Evolutionary conservation across 2,113 vertebrate genomes (phyloP), one percentile per base, ranked within the genome.

Genomic region (Prunella fulvescens): DNA sequence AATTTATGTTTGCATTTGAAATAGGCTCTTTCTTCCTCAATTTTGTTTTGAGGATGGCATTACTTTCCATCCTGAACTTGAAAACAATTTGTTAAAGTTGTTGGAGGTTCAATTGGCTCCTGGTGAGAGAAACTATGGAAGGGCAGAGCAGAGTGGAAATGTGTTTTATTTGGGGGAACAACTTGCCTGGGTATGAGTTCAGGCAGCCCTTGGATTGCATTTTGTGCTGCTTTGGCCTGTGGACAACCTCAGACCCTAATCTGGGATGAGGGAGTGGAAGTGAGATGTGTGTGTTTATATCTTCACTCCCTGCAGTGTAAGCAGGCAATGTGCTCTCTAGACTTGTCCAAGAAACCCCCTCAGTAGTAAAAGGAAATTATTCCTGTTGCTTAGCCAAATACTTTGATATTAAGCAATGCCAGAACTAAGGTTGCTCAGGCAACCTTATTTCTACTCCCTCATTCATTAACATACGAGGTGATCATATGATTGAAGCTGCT

Each of bases 351-450:
- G 82, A 92, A 96, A 44, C 23, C 42, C 40, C n/a, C 33, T 54
- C 6, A 1, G 24, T 48, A 56, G 37, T 73, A 74, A 73, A 91
- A 95, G 42, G 51, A 90, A 82, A 88, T 74, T 7, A 62, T 67
- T 92, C 37, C 2, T 3, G 6, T 66, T 69, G 29, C 45, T 93
- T 57, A 91, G 57, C 44, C 81, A 78, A 90, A 71, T 67, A 71
- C 28, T 48, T 51, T 51, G 56, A 78, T 86, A 76, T 51, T 90
- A 86, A 87, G 78, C 23, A 70, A 83, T 83, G 60, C 76, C 76
- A 96, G 72, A 83, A 44, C 23, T 57, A 47, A 83, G 60, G 94
- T 96, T 96, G 93, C 96, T 94, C 82, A 81, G 94, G 88, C 95
- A 96, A 95, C 92, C 82, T 95, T 83, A 28, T 74, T 94, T 92